Percentiles rank a stretch among this genome's conserved stretches.
Evolutionary conservation across 1,140 invertebrate genomes (phyloP).

Genomic region (Listronotus bonariensis): DNA sequence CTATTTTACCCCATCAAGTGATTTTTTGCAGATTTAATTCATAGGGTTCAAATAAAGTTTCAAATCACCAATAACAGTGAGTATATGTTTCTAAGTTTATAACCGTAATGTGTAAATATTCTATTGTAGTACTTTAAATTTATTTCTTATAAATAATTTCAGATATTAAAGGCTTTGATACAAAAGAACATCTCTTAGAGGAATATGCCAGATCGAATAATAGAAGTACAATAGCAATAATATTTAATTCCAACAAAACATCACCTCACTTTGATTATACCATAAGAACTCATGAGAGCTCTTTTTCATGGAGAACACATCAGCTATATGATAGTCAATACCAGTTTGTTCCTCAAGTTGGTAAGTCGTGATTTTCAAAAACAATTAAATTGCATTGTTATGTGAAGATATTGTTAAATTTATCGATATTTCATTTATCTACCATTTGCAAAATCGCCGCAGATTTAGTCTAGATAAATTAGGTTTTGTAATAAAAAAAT

Average conservation of each 20-base stretch:
- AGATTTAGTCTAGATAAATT: too few relatives aligned
- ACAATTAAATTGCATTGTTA: too few relatives aligned
- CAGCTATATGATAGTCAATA: constrained; percentile 22
- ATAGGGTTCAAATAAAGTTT: constrained; percentile 51
- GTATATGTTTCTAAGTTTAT: constrained; percentile 8
- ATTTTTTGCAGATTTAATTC: constrained; percentile 51
- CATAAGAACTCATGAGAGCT: constrained; percentile 35
- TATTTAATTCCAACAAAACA: constrained; percentile 42
- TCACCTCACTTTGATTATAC: constrained; percentile 44
- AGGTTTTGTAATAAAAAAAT: too few relatives aligned
- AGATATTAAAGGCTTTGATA: constrained; percentile 42
- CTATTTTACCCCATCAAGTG: constrained; percentile 53
- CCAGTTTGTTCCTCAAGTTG: constrained; percentile 20
- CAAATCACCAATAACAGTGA: constrained; percentile 52
- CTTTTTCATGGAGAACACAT: constrained; percentile 18
- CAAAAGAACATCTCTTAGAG: constrained; percentile 33
- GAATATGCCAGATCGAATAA: constrained; percentile 36
- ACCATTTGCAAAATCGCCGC: too few relatives aligned
- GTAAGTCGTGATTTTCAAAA: constrained; percentile 4
- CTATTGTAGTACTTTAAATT: too few relatives aligned
- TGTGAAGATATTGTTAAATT: too few relatives aligned
- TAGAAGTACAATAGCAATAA: constrained; percentile 38
- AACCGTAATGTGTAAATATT: too few relatives aligned
- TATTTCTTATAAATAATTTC: constrained; percentile 1
- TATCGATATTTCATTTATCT: too few relatives aligned